phyloP scores from a whole-genome alignment of 1,140 invertebrate species.

The Gonatopus flavifemur region DNA sequence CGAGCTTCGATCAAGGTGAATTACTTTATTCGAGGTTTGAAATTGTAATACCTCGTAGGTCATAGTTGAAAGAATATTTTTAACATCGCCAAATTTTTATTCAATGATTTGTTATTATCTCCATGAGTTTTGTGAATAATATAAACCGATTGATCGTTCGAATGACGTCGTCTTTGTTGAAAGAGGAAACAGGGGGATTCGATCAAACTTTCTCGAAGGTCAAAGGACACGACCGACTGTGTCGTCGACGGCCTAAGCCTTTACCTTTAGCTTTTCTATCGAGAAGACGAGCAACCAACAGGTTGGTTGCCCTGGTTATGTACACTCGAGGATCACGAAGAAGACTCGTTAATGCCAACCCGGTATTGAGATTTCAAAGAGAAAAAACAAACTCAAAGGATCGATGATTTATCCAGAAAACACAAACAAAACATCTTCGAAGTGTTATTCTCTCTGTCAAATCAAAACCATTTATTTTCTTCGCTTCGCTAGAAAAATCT shows the following conservation, averaged over 20 bases:
- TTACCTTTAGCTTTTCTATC: slow-evolving; percentile 21
- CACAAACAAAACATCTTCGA: no score
- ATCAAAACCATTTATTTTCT: no score
- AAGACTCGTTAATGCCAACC: slow-evolving; percentile 12
- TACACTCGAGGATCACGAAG: slow-evolving; percentile 2
- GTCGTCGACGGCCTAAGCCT: slow-evolving; percentile 24
- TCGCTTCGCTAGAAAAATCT: no score
- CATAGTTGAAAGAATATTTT: no score
- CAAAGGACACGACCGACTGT: slow-evolving; percentile 16
- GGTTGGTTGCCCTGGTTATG: no score
- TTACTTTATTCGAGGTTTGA: slow-evolving; percentile 5
- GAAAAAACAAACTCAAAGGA: background rate
- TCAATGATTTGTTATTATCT: no score
- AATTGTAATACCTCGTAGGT: slow-evolving; percentile 1
- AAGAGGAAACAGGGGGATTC: slow-evolving; percentile 36
- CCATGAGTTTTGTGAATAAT: no score
- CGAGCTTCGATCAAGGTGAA: slow-evolving; percentile 11
- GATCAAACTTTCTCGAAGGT: slow-evolving; percentile 41
- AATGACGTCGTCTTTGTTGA: slow-evolving; percentile 14
- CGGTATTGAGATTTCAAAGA: background rate
- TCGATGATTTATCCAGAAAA: no score
- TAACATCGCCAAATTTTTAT: no score
- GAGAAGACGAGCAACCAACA: slow-evolving; percentile 30
- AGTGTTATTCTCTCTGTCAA: no score
- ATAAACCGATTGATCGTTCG: slow-evolving; percentile 10